Conservation (phyloP, 2,888 invertebrate genomes). For the Oligia strigilis region DNA sequence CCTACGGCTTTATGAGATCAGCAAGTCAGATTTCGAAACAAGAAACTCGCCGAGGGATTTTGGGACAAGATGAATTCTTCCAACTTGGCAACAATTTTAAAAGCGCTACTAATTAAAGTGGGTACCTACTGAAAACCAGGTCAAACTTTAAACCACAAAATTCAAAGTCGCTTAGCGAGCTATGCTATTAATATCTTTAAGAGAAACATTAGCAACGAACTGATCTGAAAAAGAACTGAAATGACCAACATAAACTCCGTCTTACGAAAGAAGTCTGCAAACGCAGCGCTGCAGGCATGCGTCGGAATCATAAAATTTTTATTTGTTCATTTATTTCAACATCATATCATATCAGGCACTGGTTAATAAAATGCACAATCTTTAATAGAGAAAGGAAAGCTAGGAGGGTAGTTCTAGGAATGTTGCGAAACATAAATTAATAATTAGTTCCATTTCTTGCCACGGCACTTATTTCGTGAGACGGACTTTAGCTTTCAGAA, state of each 20-base stretch:
- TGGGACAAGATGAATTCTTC: slow-evolving; percentile 8
- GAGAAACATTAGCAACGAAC: slow-evolving; percentile 18
- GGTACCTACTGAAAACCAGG: slow-evolving; percentile 15
- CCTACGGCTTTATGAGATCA: slow-evolving; percentile 5
- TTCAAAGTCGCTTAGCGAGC: slow-evolving; percentile 32
- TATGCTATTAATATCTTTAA: slow-evolving; percentile 28
- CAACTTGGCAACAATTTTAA: slow-evolving; percentile 39
- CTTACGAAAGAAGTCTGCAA: not conserved
- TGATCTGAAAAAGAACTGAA: slow-evolving; percentile 16
- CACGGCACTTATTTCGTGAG: not conserved
- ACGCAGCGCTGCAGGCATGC: not conserved
- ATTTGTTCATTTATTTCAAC: not conserved
- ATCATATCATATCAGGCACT: too few species aligned
- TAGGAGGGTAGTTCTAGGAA: not conserved
- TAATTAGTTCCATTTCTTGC: not conserved
- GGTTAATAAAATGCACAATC: not conserved
- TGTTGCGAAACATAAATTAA: not conserved
- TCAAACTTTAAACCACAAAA: slow-evolving; percentile 28
- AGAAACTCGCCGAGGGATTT: slow-evolving; percentile 7
- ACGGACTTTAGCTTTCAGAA: not conserved
- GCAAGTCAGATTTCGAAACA: slow-evolving; percentile 14
- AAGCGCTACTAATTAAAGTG: slow-evolving; percentile 38
- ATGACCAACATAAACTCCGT: not conserved
- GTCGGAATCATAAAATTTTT: not conserved
- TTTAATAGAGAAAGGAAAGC: not conserved